Conservation (phyloP, 2,797 vertebrate species). For the Valencia hispanica region DNA sequence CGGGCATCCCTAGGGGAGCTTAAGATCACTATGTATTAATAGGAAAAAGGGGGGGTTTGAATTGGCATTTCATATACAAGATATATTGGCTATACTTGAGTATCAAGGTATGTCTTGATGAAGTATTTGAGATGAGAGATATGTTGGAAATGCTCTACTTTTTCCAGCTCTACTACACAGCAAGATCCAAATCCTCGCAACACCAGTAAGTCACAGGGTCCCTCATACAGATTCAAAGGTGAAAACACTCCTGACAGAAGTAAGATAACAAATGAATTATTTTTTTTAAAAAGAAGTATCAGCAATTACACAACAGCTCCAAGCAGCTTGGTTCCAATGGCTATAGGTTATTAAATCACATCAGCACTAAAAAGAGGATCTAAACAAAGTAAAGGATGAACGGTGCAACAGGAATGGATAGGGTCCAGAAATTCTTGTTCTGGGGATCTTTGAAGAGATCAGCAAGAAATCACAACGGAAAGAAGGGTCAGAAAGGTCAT, state of each 20-base stretch:
- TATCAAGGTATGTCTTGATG: slow-evolving; percentile 75
- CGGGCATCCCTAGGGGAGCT: too few species aligned
- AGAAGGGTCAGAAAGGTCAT: slow-evolving; percentile 71
- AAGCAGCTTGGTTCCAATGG: slow-evolving; percentile 65
- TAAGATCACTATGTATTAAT: slow-evolving; percentile 76
- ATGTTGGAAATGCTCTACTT: slow-evolving; percentile 58
- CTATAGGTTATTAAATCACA: slow-evolving; percentile 62
- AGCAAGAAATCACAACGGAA: slow-evolving; percentile 57
- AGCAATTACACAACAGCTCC: slow-evolving; percentile 57
- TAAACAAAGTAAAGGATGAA: slow-evolving; percentile 39
- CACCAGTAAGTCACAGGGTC: slow-evolving; percentile 41
- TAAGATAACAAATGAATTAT: slow-evolving; percentile 35
- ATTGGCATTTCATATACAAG: slow-evolving; percentile 75
- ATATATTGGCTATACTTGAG: slow-evolving; percentile 78
- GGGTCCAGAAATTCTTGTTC: slow-evolving; percentile 58
- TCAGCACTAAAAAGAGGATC: slow-evolving; percentile 35
- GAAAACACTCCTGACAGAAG: slow-evolving; percentile 55
- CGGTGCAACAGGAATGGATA: slow-evolving; percentile 54
- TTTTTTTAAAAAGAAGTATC: slow-evolving; percentile 27
- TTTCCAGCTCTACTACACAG: slow-evolving; percentile 67
- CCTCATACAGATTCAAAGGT: slow-evolving; percentile 47
- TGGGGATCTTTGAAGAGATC: slow-evolving; percentile 59
- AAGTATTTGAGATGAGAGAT: slow-evolving; percentile 61
- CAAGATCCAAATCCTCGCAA: slow-evolving; percentile 66
- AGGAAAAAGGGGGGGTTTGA: slow-evolving; percentile 72